Evolutionary conservation across 2,113 vertebrate genomes (phyloP), one percentile per base, ranked within the genome.

Genomic region (Malurus melanocephalus): DNA sequence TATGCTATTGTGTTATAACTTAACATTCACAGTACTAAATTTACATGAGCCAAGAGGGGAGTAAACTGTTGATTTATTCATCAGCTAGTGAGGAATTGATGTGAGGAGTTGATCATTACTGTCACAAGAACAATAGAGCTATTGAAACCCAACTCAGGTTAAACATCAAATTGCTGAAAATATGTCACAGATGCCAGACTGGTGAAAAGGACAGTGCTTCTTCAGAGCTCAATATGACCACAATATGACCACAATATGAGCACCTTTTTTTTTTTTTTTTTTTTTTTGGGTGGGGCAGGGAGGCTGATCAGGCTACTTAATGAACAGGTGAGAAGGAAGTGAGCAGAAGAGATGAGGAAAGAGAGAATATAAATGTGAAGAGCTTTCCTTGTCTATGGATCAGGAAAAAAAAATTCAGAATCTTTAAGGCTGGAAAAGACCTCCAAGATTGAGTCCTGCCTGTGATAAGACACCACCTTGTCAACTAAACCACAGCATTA

Each of bases 201-300:
- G 40, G 10, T 0, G 0, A 71, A 7, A 59, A 64, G 23, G 20
- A 28, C 0, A 1, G 2, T 23, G 18, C 2, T 74, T 78, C 21
- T 53, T n/a, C 7, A 8, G 42, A 74, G 6, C 12, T 53, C 9
- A 78, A 6, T 21, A 46, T 55, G 9, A 80, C 3, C 1, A 1
- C 0, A 38, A 38, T 38, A 38, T 38, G 42, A 74, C 5, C 12
- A 49, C 9, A 78, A 6, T 24, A 46, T 55, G 9, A 80, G 4
- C 1, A 11, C 38, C 38, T 38, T 1, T 0, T 35, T 67, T 53
- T 42, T 21, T 0, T 35, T 67, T 53, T 42, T 21, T 21, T 38
- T 1, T 0, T 35, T 67, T 53, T 42, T 21, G 10, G 8, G 26
- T 3, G 9, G 9, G 3, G 1, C 11, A 14, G 10, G 4, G 8